Percentiles rank a stretch among this genome's conserved stretches.
Evolutionary conservation across 2,888 invertebrate genomes (phyloP).

Genomic region (Nebria brevicollis): DNA sequence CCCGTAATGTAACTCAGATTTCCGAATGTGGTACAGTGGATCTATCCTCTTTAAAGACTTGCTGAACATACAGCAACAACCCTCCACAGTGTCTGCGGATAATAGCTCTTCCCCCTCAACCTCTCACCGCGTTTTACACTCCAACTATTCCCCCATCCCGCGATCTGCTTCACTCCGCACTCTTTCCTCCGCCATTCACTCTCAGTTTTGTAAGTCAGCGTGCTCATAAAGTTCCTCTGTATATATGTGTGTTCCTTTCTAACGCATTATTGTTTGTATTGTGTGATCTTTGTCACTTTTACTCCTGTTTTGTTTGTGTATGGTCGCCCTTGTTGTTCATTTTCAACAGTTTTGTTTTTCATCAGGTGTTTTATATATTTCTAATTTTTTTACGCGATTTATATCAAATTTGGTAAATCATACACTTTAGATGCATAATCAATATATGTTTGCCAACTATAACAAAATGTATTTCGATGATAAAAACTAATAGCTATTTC

Average conservation of each 20-base stretch:
- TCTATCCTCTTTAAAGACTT: neutral
- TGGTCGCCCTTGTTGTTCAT: constrained; percentile 4
- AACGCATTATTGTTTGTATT: constrained; percentile 17
- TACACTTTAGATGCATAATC: neutral
- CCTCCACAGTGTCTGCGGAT: constrained; percentile 50
- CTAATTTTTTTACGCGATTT: neutral
- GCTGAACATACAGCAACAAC: constrained; percentile 57
- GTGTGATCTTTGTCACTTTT: constrained; percentile 7
- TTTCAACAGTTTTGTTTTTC: neutral
- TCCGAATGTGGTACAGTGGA: neutral
- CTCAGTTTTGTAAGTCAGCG: constrained; percentile 44
- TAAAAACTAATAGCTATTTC: neutral
- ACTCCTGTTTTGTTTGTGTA: constrained; percentile 7
- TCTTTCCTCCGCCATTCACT: constrained; percentile 26
- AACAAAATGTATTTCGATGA: neutral
- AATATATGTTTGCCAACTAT: neutral
- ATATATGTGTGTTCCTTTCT: constrained; percentile 2
- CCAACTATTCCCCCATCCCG: neutral
- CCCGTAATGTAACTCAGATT: neutral
- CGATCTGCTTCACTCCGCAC: neutral
- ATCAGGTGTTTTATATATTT: neutral
- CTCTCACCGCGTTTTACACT: constrained; percentile 49
- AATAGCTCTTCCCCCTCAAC: constrained; percentile 55
- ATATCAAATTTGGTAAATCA: neutral
- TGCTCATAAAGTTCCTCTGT: constrained; percentile 25